Percentiles rank a stretch among this genome's conserved stretches.
Evolutionary conservation across 1,140 invertebrate species (phyloP).

Genomic region (Panagrolaimus sp.): DNA sequence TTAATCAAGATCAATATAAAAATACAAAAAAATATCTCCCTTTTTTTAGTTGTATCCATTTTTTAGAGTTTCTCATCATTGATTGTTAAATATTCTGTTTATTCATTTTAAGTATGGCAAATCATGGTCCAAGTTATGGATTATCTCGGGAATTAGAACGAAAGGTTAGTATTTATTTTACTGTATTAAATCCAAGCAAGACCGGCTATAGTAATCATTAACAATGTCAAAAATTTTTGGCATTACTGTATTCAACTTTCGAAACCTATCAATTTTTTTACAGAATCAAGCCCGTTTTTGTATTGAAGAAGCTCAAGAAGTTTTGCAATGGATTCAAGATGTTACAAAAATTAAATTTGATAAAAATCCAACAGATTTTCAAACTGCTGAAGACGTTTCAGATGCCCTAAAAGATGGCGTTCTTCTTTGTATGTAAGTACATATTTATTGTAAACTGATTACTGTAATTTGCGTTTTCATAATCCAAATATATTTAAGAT

Average conservation of each 20-base stretch:
- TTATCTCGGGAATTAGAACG: slow-evolving; percentile 64
- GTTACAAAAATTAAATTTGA: slow-evolving; percentile 60
- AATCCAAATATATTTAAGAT: slow-evolving; percentile 61
- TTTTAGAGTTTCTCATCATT: too few relatives aligned
- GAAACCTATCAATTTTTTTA: too few relatives aligned
- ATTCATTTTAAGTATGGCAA: slow-evolving; percentile 63
- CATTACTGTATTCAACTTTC: too few relatives aligned
- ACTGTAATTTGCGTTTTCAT: too few relatives aligned
- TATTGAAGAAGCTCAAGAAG: slow-evolving; percentile 63
- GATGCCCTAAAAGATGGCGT: slow-evolving; percentile 64
- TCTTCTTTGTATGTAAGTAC: slow-evolving; percentile 63
- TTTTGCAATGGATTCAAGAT: slow-evolving; percentile 62
- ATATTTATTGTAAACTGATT: neutral
- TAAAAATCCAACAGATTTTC: slow-evolving; percentile 55
- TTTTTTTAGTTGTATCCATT: too few relatives aligned
- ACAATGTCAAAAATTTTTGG: too few relatives aligned
- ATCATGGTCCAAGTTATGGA: slow-evolving; percentile 65
- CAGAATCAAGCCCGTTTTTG: slow-evolving; percentile 65
- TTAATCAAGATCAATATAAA: too few relatives aligned
- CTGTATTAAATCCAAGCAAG: slow-evolving; percentile 10
- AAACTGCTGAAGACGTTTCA: slow-evolving; percentile 63
- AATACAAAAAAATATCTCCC: too few relatives aligned
- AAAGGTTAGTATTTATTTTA: slow-evolving; percentile 60
- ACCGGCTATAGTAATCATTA: neutral
- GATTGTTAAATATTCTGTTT: slow-evolving; percentile 17